These are phyloP conservation scores for Polydrusus cervinus DNA, from an alignment of 2,888 invertebrate genomes.

Conservation along the genomic window DNA sequence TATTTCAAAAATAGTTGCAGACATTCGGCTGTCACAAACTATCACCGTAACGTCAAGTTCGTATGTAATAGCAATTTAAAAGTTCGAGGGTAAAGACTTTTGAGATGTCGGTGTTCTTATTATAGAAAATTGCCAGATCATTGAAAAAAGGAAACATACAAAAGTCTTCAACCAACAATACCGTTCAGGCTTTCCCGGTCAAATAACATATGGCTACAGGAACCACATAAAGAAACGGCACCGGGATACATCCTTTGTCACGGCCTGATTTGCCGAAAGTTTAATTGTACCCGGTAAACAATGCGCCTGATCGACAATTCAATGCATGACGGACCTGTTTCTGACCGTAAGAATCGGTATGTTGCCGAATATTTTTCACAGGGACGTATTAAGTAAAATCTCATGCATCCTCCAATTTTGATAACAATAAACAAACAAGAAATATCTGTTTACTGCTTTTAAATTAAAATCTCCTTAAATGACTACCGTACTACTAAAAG, in stretches of 20 bases:
- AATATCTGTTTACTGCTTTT: too few species aligned
- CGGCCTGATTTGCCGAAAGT: constrained; percentile 66
- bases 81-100: too few species aligned
- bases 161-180: constrained; percentile 15
- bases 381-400: background rate
- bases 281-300: constrained; percentile 68
- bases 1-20: too few species aligned
- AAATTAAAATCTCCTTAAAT: too few species aligned
- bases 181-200: constrained; percentile 4
- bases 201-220: constrained; percentile 18
- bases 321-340: constrained; percentile 65
- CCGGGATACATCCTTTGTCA: constrained; percentile 60
- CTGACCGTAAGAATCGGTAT: constrained; percentile 63
- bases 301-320: constrained; percentile 67
- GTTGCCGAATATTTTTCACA: constrained; percentile 56
- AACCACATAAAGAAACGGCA: constrained; percentile 23
- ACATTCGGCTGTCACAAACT: too few species aligned
- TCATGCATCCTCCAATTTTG: background rate
- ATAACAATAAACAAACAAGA: too few species aligned
- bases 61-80: too few species aligned
- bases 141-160: background rate
- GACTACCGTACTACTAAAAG: too few species aligned
- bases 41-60: too few species aligned
- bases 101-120: background rate
- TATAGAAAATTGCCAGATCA: background rate